Conservation (phyloP, 2,113 vertebrate species). For the Silurus glanis region DNA sequence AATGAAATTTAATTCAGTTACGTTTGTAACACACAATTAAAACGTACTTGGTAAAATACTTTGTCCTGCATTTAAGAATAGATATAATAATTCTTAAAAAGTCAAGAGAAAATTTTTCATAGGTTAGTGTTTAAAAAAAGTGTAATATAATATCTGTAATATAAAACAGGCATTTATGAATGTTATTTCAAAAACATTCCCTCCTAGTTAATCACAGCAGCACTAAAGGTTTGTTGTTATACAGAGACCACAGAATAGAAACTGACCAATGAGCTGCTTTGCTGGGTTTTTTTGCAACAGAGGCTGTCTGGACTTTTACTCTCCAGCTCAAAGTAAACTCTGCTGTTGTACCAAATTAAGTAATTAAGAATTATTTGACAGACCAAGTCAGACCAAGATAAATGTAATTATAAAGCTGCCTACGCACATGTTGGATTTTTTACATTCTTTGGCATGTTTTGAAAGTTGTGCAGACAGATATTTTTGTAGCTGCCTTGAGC, state of each 20-base stretch:
- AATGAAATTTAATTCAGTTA: neutral
- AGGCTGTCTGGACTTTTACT: conserved; percentile 62
- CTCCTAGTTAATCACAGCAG: conserved; percentile 50
- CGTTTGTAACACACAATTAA: neutral
- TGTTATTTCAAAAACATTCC: conserved; percentile 8
- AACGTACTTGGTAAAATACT: neutral
- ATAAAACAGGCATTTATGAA: conserved; percentile 15
- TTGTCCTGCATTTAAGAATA: neutral
- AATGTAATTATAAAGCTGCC: neutral
- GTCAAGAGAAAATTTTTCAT: neutral
- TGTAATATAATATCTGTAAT: neutral
- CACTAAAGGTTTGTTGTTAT: conserved; percentile 56
- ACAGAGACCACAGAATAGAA: conserved; percentile 59
- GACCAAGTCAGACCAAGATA: neutral
- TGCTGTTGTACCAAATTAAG: conserved; percentile 1
- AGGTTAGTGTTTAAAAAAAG: neutral
- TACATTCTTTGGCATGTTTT: conserved; percentile 2
- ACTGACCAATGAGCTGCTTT: conserved; percentile 61
- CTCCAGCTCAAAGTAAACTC: conserved; percentile 47
- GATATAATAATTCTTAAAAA: neutral
- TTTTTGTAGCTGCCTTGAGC: neutral
- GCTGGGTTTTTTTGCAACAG: conserved; percentile 53
- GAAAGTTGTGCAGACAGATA: neutral
- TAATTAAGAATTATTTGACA: conserved; percentile 25
- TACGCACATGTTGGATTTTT: neutral